These are phyloP conservation scores for Volucella bombylans DNA, from an alignment of 2,888 invertebrate species.

Conservation along the genomic window DNA sequence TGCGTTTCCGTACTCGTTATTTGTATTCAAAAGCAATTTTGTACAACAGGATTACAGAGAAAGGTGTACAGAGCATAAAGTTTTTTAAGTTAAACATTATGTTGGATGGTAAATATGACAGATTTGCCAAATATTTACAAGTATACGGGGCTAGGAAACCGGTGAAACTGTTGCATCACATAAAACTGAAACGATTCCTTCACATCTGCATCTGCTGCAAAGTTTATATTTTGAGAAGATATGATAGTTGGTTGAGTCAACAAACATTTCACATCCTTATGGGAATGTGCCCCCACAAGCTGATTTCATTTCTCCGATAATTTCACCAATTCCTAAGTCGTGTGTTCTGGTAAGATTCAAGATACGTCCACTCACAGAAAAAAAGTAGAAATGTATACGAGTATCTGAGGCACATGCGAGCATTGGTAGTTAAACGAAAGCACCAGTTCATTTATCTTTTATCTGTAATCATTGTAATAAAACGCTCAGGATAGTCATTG, in stretches of 20 bases:
- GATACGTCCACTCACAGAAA: background rate
- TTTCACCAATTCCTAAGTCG: constrained; percentile 28
- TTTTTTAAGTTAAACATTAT: background rate
- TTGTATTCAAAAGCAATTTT: constrained; percentile 33
- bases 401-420: constrained; percentile 17
- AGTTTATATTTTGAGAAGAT: background rate
- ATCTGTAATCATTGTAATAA: constrained; percentile 61
- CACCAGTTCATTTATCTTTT: constrained; percentile 27
- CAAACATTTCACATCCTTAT: constrained; percentile 8
- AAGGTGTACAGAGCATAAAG: background rate
- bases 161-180: too few relatives aligned
- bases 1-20: constrained; percentile 1
- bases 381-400: background rate
- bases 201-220: background rate
- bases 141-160: too few relatives aligned
- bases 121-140: background rate
- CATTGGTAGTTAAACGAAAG: constrained; percentile 44
- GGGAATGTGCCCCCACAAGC: background rate
- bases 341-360: background rate
- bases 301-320: constrained; percentile 23
- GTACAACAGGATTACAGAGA: constrained; percentile 9
- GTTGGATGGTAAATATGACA: constrained; percentile 7
- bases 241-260: background rate
- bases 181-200: background rate
- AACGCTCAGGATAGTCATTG: constrained; percentile 54